Percentiles rank a stretch among this genome's conserved stretches.
Evolutionary conservation across 2,113 vertebrate species (phyloP).

Genomic region (Rhabdomys dilectus): DNA sequence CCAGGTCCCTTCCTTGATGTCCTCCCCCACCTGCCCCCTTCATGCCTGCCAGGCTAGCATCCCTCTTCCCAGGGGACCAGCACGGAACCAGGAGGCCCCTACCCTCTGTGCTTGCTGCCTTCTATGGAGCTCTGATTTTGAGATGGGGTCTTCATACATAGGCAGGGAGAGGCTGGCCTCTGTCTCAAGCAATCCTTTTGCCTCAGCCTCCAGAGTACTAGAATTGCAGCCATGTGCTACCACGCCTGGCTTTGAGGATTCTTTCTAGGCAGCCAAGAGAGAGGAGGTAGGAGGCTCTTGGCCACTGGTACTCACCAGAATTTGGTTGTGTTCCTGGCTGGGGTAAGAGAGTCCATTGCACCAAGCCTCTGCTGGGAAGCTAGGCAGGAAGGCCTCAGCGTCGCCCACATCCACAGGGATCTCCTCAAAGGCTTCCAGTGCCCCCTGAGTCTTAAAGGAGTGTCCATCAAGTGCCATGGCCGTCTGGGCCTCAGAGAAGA

Average conservation of each 20-base stretch:
- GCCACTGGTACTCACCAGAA: constrained; percentile 85
- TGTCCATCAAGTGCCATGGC: constrained; percentile 82
- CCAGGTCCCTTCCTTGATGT: constrained; percentile 40
- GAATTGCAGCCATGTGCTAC: background rate
- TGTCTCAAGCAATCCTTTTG: background rate
- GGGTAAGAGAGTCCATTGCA: constrained; percentile 84
- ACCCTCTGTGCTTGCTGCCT: background rate
- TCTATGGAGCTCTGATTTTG: background rate
- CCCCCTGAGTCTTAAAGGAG: constrained; percentile 85
- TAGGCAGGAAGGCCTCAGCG: constrained; percentile 82
- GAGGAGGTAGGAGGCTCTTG: rapidly evolving
- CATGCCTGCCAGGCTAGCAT: background rate
- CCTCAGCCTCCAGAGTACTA: background rate
- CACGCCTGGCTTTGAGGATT: too few relatives aligned
- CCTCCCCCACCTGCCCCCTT: background rate
- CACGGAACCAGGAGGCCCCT: background rate
- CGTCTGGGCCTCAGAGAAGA: constrained; percentile 83
- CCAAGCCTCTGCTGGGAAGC: constrained; percentile 86
- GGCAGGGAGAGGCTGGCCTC: background rate
- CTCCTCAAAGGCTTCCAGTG: constrained; percentile 84
- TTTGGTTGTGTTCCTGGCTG: constrained; percentile 85
- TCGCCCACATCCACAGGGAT: constrained; percentile 80
- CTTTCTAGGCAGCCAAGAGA: background rate
- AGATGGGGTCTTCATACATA: background rate
- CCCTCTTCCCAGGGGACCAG: background rate